Evolutionary conservation across 2,888 invertebrate genomes (phyloP), one percentile per base, ranked within the genome.

Genomic region (Drosophila borborema): DNA sequence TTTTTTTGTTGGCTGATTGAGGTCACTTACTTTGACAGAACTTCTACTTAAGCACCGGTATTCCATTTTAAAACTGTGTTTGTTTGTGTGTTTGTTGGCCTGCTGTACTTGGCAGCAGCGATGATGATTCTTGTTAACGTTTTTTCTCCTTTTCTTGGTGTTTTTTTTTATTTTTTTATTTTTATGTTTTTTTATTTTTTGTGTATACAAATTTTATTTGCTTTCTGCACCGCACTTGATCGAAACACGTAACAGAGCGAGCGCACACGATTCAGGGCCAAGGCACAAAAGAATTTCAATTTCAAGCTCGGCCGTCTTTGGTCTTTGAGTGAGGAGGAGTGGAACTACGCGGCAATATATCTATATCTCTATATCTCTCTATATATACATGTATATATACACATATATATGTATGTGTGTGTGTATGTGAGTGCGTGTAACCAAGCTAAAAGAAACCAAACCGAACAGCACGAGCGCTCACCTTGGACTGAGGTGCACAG

Each of bases 11-110:
- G 86, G 90, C 91, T 89, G 89, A 93, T 90, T 92, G 91, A 85
- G 92, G 92, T 92, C 92, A 93, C 93, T 93, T 93, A 93, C 93
- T 92, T 92, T 92, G 90, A 90, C 90, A 88, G 91, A 92, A 91
- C 91, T 91, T 89, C 91, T 92, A 86, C 91, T 91, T 90, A 90
- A 92, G 92, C 92, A 91, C 92, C 92, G 92, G 92, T 92, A 93
- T 92, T 93, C 93, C 93, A 93, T 93, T 88, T 81, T 86, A 58
- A 82, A 80, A 75, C 74, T 74, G 76, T 81, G 87, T 58, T 90
- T 81, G 76, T 58, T 34, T 55, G 62, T 68, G 60, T 71, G 62
- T 71, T 68, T 72, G 69, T 75, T 82, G 71, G 77, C 68, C 73
- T 73, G 77, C 77, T 77, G 77, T 80, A 79, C 74, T 76, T 77